phyloP scores from a whole-genome alignment of 92 coral and sea anemone genomes.

The Zoanthus solanderi region DNA sequence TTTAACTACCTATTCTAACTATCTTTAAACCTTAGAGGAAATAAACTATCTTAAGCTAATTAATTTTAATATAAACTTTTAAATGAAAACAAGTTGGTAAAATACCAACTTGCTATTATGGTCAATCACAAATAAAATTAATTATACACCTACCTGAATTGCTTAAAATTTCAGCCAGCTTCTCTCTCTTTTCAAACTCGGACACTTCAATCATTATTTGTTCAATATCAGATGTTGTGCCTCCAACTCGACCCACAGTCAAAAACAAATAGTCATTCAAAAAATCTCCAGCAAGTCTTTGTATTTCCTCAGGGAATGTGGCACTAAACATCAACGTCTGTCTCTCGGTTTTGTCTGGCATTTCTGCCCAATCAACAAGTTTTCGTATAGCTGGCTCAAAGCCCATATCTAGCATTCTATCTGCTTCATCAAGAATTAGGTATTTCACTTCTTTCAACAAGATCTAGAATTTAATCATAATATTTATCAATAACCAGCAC shows the following conservation, averaged over 20 bases:
- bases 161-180: conserved; percentile 84
- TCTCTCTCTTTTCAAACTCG: conserved; percentile 92
- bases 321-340: conserved; percentile 99
- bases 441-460: conserved; percentile 71
- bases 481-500: not conserved
- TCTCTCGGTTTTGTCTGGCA: conserved; percentile 87
- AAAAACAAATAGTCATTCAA: conserved; percentile 92
- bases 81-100: too few relatives aligned
- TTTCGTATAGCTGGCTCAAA: conserved; percentile 85
- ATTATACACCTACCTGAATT: conserved; percentile 74
- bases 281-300: conserved; percentile 90
- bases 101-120: too few relatives aligned
- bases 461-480: conserved; percentile 51
- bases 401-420: conserved; percentile 98
- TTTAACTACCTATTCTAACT: too few relatives aligned
- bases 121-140: not conserved
- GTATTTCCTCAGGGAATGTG: conserved; percentile 96
- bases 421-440: conserved; percentile 96
- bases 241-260: conserved; percentile 98
- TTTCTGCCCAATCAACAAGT: conserved; percentile 77
- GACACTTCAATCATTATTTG: conserved; percentile 88
- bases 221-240: conserved; percentile 98
- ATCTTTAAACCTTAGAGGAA: too few relatives aligned
- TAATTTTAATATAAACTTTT: too few relatives aligned
- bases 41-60: too few relatives aligned